phyloP scores from a whole-genome alignment of 2,888 invertebrate species.

The Plagodis pulveraria region DNA sequence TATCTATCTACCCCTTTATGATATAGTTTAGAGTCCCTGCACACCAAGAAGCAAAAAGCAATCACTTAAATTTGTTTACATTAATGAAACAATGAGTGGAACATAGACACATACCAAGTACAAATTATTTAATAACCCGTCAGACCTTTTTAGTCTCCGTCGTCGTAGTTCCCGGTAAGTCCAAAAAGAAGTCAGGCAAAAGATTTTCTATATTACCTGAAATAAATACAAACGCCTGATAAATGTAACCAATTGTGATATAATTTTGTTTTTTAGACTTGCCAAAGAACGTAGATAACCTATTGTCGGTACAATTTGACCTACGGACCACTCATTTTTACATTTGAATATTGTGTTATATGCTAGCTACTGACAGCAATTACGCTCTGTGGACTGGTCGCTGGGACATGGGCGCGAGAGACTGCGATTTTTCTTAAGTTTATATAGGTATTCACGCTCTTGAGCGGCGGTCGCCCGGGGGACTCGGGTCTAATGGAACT shows the following conservation, averaged over 20 bases:
- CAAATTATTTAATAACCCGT: slow-evolving; percentile 15
- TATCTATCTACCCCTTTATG: no score
- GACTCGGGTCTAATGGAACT: no score
- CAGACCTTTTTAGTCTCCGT: slow-evolving; percentile 63
- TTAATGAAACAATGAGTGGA: slow-evolving; percentile 17
- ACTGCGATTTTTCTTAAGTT: no score
- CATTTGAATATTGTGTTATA: not conserved
- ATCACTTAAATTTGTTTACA: no score
- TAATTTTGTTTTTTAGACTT: not conserved
- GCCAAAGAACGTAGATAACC: slow-evolving; percentile 32
- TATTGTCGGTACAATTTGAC: slow-evolving; percentile 23
- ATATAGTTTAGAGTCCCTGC: no score
- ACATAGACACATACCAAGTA: slow-evolving; percentile 18
- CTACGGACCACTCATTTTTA: slow-evolving; percentile 11
- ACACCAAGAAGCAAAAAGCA: no score
- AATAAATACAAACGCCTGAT: slow-evolving; percentile 60
- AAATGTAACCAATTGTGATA: slow-evolving; percentile 44
- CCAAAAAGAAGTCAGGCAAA: slow-evolving; percentile 96
- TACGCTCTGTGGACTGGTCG: no score
- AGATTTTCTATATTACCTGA: slow-evolving; percentile 86
- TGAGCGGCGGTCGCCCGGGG: no score
- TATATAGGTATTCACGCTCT: no score
- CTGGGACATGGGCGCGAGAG: no score
- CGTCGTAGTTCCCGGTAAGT: slow-evolving; percentile 54
- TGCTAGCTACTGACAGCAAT: no score